phyloP scores from a whole-genome alignment of 2,888 invertebrate genomes.

The Tuberolachnus salignus region DNA sequence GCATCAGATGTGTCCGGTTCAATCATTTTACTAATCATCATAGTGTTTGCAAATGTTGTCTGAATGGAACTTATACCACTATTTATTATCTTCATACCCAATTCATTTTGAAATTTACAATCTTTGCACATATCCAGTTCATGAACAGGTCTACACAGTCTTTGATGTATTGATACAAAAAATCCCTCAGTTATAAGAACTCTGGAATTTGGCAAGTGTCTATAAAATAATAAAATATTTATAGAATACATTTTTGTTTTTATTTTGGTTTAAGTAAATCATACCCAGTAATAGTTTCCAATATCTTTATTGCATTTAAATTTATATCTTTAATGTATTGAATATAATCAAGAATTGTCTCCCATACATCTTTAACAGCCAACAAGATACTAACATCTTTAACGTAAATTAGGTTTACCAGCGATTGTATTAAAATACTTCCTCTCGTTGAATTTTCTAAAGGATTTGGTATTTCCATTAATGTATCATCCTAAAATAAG shows the following conservation, averaged over 20 bases:
- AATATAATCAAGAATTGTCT: constrained; percentile 37
- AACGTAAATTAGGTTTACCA: constrained; percentile 8
- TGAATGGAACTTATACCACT: constrained; percentile 14
- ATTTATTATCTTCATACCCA: constrained; percentile 25
- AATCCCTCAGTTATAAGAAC: constrained; percentile 32
- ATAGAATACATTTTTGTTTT: background rate
- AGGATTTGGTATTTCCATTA: background rate
- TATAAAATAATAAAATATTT: constrained; percentile 23
- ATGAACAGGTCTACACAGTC: constrained; percentile 44
- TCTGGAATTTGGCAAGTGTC: constrained; percentile 2
- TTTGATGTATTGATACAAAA: constrained; percentile 32
- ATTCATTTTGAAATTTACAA: constrained; percentile 11
- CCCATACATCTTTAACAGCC: constrained; percentile 37
- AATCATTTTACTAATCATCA: constrained; percentile 33
- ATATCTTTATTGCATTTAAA: constrained; percentile 21
- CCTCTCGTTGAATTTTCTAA: too few species aligned
- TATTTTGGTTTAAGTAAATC: background rate
- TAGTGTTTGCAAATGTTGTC: constrained; percentile 36
- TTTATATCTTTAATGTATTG: constrained; percentile 9
- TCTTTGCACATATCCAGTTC: background rate
- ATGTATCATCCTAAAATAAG: constrained; percentile 23
- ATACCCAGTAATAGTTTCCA: constrained; percentile 20
- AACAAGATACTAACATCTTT: constrained; percentile 4
- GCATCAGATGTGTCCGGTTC: background rate
- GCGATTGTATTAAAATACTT: constrained; percentile 3